Base-by-base conservation (phyloP, 1,140 invertebrate genomes). In the Aricia agestis region DNA sequence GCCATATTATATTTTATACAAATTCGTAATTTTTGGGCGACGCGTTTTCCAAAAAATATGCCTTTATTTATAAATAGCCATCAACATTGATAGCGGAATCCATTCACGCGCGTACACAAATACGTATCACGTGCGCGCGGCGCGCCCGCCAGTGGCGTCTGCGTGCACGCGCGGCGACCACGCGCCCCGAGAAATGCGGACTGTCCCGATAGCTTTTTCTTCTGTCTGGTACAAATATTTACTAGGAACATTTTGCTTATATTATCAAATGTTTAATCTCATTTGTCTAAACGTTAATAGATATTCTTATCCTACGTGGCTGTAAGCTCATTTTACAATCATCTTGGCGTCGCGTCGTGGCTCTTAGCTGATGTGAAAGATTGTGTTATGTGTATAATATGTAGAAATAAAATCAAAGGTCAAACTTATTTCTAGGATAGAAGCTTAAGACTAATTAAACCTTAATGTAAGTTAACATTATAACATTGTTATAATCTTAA, bases 71-170 rank as follows among this genome's bases (percentile, higher is more conserved):
- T 63, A 25, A 19, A 9, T 11, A 11, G 10, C 19, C 59, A 10
- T 25, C 66, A 67, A 67, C 41, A 67, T 45, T 67, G 66, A 67
- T 67, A 45, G 36, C 36, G 19, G 18, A 19, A 67, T 18, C 17
- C 66, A 67, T 45, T 41, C 17, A 67, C 63, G 36, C n/a, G 36
- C 66, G 36, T 19, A 67, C 36, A 67, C 41, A 67, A 67, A 67
- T 52, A 67, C 36, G n/a, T 19, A 67, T 67, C 66, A 67, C 66
- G 66, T 17, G 66, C n/a, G 11, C 10, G 41, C 36, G 13, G 6
- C 66, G 66, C 66, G n/a, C 36, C 66, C n/a, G 2, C n/a, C 42
- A 19, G 66, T 67, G 66, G 7, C 41, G 66, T n/a, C 66, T 19
- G 66, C 66, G 66, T 67, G 66, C 36, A 45, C 66, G 66, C 19